phyloP scores from a whole-genome alignment of 2,888 invertebrate genomes.

The Phortica okadai region DNA sequence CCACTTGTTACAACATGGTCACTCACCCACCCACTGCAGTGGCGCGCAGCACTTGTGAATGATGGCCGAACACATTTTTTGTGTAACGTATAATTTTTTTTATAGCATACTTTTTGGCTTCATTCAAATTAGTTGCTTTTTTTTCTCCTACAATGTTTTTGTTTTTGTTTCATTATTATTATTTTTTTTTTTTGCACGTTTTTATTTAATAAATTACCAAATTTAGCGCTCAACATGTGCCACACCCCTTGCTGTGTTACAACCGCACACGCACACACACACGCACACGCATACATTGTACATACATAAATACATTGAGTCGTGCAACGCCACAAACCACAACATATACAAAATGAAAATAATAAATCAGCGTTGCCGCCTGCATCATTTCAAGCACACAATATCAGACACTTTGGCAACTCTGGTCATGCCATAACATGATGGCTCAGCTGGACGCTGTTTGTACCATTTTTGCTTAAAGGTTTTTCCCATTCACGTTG shows the following conservation, averaged over 20 bases:
- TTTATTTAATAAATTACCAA: constrained; percentile 22
- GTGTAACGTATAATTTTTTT: constrained; percentile 1
- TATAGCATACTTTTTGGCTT: constrained; percentile 1
- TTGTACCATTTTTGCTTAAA: constrained; percentile 4
- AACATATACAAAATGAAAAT: constrained; percentile 19
- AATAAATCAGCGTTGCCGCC: constrained; percentile 22
- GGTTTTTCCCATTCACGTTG: not conserved
- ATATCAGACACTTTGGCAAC: not conserved
- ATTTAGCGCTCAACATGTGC: constrained; percentile 15
- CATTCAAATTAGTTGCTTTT: not conserved
- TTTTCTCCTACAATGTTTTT: not conserved
- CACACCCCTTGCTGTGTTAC: not conserved
- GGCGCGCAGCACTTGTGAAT: constrained; percentile 11
- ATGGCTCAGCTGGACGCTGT: constrained; percentile 2
- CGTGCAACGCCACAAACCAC: not conserved
- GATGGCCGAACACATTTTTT: constrained; percentile 6
- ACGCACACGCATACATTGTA: not conserved
- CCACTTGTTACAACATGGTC: not conserved
- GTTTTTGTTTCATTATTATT: not conserved
- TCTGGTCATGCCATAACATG: not conserved
- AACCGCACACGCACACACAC: not conserved
- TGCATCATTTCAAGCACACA: constrained; percentile 1
- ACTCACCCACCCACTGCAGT: not conserved
- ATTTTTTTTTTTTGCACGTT: not conserved
- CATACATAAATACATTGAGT: not conserved